Conservation (phyloP, 1,140 invertebrate genomes). For the Mamestra configurata region DNA sequence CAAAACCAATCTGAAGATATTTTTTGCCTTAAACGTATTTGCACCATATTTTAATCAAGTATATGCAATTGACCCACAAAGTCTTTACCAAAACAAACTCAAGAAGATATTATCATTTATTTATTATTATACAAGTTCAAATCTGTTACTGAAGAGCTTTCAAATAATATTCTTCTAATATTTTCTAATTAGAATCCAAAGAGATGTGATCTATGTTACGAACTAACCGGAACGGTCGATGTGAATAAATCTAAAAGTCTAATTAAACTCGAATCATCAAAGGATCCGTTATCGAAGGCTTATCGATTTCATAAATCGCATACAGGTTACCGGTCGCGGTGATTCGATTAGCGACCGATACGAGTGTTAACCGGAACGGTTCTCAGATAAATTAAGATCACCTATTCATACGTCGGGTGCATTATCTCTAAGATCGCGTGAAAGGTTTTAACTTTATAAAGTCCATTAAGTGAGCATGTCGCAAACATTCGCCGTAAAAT, state of each 20-base stretch:
- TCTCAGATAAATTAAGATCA: conserved; percentile 85
- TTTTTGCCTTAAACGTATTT: conserved; percentile 24
- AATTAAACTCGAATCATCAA: conserved; percentile 61
- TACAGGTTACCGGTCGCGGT: conserved; percentile 71
- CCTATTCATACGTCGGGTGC: conserved; percentile 81
- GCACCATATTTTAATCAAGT: conserved; percentile 16
- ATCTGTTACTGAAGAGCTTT: neutral
- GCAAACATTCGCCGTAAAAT: conserved; percentile 71
- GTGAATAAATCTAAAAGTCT: conserved; percentile 49
- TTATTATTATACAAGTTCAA: neutral
- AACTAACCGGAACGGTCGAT: conserved; percentile 11
- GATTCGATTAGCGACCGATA: conserved; percentile 80
- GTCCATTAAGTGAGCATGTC: conserved; percentile 78
- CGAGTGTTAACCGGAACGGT: conserved; percentile 76
- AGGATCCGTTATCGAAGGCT: conserved; percentile 61
- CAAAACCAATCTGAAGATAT: conserved; percentile 57
- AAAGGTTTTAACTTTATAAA: conserved; percentile 78
- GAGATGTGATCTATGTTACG: conserved; percentile 33
- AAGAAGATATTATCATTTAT: neutral
- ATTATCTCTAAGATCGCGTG: conserved; percentile 77
- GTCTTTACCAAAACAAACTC: neutral
- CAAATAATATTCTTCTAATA: conserved; percentile 17
- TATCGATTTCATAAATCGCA: conserved; percentile 77
- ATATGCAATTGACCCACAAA: conserved; percentile 9
- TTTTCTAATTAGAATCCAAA: conserved; percentile 46